phyloP scores from a whole-genome alignment of 1,140 invertebrate species.

The Helicoverpa zea region DNA sequence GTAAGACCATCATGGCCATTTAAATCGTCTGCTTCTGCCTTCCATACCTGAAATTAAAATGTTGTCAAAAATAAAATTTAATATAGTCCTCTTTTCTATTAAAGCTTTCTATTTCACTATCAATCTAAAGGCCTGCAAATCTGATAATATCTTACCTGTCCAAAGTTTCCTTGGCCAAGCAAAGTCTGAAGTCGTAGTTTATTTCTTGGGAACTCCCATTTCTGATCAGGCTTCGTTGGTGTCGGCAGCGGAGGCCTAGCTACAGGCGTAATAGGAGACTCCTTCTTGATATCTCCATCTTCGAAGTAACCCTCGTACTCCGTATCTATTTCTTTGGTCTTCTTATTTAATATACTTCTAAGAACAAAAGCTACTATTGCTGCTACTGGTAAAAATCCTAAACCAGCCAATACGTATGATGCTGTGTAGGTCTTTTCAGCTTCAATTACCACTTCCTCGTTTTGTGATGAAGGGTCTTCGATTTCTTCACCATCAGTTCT shows the following conservation, averaged over 20 bases:
- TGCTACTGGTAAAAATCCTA: slow-evolving; percentile 88
- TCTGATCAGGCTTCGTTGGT: slow-evolving; percentile 86
- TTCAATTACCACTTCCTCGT: slow-evolving; percentile 86
- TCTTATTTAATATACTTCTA: slow-evolving; percentile 86
- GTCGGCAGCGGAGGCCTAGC: slow-evolving; percentile 85
- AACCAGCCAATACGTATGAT: slow-evolving; percentile 87
- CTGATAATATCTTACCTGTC: slow-evolving; percentile 87
- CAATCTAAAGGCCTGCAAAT: neutral
- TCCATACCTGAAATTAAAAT: slow-evolving; percentile 89
- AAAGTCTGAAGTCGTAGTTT: slow-evolving; percentile 93
- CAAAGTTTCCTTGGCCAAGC: slow-evolving; percentile 94
- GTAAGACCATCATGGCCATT: slow-evolving; percentile 92
- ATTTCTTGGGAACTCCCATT: slow-evolving; percentile 93
- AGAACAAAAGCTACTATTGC: slow-evolving; percentile 87
- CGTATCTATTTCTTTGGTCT: slow-evolving; percentile 87
- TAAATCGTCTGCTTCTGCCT: slow-evolving; percentile 93
- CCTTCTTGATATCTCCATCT: slow-evolving; percentile 84
- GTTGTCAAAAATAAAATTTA: no score
- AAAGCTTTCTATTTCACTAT: no score
- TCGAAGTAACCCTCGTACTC: slow-evolving; percentile 88
- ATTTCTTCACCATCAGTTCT: slow-evolving; percentile 62
- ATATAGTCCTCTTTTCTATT: no score
- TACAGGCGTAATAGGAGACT: slow-evolving; percentile 82
- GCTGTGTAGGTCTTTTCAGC: slow-evolving; percentile 87
- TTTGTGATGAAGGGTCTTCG: slow-evolving; percentile 60